These are phyloP conservation scores for Ormyrus pomaceus DNA, from an alignment of 2,888 invertebrate genomes.

Conservation along the genomic window DNA sequence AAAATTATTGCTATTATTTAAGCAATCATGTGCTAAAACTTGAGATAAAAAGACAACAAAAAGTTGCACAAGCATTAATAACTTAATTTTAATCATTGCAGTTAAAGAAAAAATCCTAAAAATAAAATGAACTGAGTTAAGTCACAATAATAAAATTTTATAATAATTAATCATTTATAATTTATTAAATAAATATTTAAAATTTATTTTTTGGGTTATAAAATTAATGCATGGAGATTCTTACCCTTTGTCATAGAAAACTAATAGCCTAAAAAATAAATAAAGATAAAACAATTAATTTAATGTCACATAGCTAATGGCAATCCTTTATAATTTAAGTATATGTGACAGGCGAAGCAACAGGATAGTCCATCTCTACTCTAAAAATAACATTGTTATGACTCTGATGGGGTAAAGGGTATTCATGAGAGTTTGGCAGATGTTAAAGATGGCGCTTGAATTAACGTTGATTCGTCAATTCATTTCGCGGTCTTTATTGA, in stretches of 20 bases:
- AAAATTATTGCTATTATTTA: constrained; percentile 59
- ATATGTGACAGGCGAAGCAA: too few species aligned
- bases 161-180: neutral
- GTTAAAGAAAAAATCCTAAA: constrained; percentile 3
- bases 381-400: too few species aligned
- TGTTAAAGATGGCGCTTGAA: too few species aligned
- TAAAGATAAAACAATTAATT: neutral
- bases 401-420: too few species aligned
- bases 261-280: neutral
- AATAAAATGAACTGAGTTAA: too few species aligned
- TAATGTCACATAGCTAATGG: neutral
- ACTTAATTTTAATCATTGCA: constrained; percentile 22
- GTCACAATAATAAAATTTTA: neutral
- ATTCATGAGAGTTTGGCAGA: too few species aligned
- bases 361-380: too few species aligned
- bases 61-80: constrained; percentile 11
- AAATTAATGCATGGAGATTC: too few species aligned
- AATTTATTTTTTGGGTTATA: neutral
- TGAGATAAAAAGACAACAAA: constrained; percentile 5
- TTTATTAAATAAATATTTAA: neutral
- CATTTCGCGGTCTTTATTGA: too few species aligned
- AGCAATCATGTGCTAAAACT: constrained; percentile 53
- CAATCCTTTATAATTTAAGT: too few species aligned
- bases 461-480: too few species aligned
- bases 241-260: neutral